A percentile compares a stretch with the other conserved stretches of the same genome.
phyloP scores from a whole-genome alignment of 2,888 invertebrate genomes.

The Dexiosoma caninum region DNA sequence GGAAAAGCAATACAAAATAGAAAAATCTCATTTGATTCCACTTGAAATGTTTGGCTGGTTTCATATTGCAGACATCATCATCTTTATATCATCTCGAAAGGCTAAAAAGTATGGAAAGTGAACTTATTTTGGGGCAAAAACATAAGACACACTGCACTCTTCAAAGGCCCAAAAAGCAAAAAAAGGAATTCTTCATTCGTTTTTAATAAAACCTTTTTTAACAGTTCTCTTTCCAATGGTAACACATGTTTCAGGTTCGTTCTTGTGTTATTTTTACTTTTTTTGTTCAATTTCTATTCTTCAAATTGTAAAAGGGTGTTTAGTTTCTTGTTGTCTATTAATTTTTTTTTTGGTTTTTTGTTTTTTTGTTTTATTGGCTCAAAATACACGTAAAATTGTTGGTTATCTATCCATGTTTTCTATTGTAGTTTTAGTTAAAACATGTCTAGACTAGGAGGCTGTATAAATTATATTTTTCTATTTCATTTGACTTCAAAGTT shows the following conservation, averaged over 20 bases:
- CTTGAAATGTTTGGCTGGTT: constrained; percentile 12
- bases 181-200: neutral
- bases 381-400: constrained; percentile 16
- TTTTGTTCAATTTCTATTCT: neutral
- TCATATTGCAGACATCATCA: neutral
- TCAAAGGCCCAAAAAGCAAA: neutral
- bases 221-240: constrained; percentile 16
- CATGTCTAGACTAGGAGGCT: constrained; percentile 58
- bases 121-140: constrained; percentile 7
- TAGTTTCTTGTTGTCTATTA: neutral
- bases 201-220: neutral
- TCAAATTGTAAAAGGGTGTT: constrained; percentile 23
- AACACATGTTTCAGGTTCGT: constrained; percentile 46
- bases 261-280: neutral
- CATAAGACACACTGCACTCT: neutral
- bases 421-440: constrained; percentile 49
- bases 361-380: no score
- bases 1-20: neutral
- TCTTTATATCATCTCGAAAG: neutral
- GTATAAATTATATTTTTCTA: constrained; percentile 51
- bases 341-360: neutral
- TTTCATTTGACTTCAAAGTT: constrained; percentile 38
- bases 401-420: constrained; percentile 17
- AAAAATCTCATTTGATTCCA: constrained; percentile 16
- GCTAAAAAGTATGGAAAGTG: constrained; percentile 30